These are phyloP conservation scores for Argyrosomus japonicus DNA, from an alignment of 2,113 vertebrate species.

Conservation along the genomic window DNA sequence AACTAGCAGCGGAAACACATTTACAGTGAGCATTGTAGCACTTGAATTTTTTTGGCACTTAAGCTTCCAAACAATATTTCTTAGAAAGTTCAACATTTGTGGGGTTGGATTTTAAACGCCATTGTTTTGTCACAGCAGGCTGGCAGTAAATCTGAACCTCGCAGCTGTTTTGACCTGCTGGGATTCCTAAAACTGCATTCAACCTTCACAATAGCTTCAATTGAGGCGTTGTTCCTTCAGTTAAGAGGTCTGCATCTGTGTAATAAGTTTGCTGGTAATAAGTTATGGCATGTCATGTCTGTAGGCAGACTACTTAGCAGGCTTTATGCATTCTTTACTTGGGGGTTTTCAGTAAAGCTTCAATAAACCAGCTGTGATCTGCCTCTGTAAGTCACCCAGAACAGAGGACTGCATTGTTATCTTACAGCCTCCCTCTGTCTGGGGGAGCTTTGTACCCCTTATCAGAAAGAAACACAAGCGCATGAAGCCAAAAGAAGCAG, in stretches of 20 bases:
- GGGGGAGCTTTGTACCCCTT: conserved; percentile 24
- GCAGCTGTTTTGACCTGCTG: conserved; percentile 28
- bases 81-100: neutral
- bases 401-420: conserved; percentile 71
- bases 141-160: neutral
- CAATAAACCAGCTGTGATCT: conserved; percentile 54
- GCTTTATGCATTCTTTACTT: conserved; percentile 44
- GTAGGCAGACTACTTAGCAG: conserved; percentile 30
- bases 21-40: neutral
- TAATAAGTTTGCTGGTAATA: neutral
- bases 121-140: conserved; percentile 19
- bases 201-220: neutral
- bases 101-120: neutral
- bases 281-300: conserved; percentile 19
- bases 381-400: conserved; percentile 27
- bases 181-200: neutral
- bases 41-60: conserved; percentile 19
- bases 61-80: conserved; percentile 5
- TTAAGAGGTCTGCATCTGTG: neutral
- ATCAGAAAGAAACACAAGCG: conserved; percentile 27
- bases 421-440: conserved; percentile 15
- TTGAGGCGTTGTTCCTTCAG: conserved; percentile 4
- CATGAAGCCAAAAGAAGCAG: neutral
- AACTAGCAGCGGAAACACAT: conserved; percentile 45
- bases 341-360: conserved; percentile 21